Conservation (phyloP, 1,140 invertebrate genomes). For the Acyrthosiphon pisum region DNA sequence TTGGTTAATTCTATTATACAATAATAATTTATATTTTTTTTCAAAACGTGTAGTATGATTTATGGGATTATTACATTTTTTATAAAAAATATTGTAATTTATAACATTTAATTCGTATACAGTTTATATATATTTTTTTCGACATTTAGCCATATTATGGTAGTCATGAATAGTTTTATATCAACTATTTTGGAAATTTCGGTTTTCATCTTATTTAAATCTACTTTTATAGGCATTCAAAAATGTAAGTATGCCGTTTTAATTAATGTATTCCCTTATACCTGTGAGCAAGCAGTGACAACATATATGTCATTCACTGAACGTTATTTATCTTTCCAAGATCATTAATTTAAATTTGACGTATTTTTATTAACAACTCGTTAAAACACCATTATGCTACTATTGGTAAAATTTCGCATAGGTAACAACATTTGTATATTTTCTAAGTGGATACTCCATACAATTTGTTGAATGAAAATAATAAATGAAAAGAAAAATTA, state of each 20-base stretch:
- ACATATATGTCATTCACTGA: not conserved
- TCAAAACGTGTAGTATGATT: not conserved
- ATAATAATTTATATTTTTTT: not conserved
- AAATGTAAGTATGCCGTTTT: not conserved
- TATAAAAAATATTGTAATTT: not conserved
- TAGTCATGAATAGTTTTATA: not conserved
- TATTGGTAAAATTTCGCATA: not conserved
- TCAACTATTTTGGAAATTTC: not conserved
- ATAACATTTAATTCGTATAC: not conserved
- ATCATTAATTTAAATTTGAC: conserved; percentile 30
- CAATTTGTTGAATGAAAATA: not conserved
- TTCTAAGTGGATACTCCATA: not conserved
- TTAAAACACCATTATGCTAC: not conserved
- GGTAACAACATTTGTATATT: not conserved
- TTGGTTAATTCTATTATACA: not conserved
- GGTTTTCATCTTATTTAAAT: not conserved
- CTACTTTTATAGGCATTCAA: not conserved
- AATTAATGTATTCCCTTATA: not conserved
- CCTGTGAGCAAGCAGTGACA: not conserved
- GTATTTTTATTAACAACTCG: conserved; percentile 7
- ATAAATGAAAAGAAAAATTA: not conserved
- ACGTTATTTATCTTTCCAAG: not conserved
- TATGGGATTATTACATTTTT: not conserved
- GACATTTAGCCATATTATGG: not conserved
- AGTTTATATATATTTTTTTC: not conserved